Conservation (phyloP, 2,113 vertebrate genomes). For the Piprites chloris region DNA sequence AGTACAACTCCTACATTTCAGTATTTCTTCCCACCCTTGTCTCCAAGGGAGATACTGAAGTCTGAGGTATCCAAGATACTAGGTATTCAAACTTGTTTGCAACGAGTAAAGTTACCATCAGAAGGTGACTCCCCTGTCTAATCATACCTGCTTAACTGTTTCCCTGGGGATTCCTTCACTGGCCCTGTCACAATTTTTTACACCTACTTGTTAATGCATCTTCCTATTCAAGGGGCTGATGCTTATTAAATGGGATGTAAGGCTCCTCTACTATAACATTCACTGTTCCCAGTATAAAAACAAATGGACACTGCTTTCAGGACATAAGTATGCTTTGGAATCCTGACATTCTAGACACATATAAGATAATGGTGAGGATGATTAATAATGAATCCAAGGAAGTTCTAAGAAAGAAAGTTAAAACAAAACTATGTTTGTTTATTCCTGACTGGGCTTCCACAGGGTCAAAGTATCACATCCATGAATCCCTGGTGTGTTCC, state of each 20-base stretch:
- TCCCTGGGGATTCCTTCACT: neutral
- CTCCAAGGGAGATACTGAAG: neutral
- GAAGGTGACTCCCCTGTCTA: neutral
- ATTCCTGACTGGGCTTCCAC: neutral
- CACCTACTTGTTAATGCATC: neutral
- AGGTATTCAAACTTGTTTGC: neutral
- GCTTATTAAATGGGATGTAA: neutral
- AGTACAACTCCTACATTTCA: neutral
- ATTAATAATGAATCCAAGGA: neutral
- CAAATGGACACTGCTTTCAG: neutral
- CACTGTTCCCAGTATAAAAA: neutral
- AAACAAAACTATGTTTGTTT: neutral
- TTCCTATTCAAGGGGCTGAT: neutral
- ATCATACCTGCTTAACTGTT: neutral
- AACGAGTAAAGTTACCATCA: neutral
- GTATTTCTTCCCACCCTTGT: neutral
- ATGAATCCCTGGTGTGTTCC: neutral
- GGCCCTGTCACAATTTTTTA: neutral
- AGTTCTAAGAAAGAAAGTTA: neutral
- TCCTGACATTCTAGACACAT: neutral
- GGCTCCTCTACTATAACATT: neutral
- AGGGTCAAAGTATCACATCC: neutral
- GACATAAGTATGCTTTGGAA: neutral
- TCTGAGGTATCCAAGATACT: neutral
- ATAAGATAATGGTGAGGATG: neutral